Percentiles rank a stretch among this genome's conserved stretches.
These are phyloP conservation scores for Eurystomus glaucurus DNA, from an alignment of 2,797 vertebrate species.

Conservation along the genomic window DNA sequence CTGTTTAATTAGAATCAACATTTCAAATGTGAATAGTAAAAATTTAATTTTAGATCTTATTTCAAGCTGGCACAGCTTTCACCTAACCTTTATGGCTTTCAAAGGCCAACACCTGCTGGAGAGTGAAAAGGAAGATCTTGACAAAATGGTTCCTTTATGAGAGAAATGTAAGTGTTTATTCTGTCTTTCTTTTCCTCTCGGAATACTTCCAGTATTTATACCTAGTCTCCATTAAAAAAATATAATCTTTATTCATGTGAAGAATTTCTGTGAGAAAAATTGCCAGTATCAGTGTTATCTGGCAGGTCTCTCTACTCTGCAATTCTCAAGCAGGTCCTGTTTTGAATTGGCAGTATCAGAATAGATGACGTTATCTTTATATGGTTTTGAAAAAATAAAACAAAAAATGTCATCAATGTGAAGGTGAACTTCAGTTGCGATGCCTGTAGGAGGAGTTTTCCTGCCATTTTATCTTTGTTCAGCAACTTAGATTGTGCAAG, in stretches of 20 bases:
- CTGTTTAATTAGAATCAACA: background rate
- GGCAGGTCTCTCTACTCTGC: slow-evolving; percentile 59
- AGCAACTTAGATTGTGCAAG: slow-evolving; percentile 48
- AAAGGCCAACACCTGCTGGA: background rate
- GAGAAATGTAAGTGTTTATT: background rate
- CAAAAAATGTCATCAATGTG: slow-evolving; percentile 54
- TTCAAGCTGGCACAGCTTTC: background rate
- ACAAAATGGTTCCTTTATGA: background rate
- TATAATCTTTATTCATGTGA: slow-evolving; percentile 67
- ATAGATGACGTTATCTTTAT: slow-evolving; percentile 71
- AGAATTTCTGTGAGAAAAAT: slow-evolving; percentile 58
- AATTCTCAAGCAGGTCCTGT: slow-evolving; percentile 54
- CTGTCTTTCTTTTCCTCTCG: background rate
- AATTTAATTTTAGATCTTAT: background rate
- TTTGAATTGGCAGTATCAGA: slow-evolving; percentile 72
- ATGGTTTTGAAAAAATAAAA: slow-evolving; percentile 51
- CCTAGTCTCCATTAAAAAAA: background rate
- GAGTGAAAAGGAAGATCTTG: background rate
- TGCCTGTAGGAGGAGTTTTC: slow-evolving; percentile 70
- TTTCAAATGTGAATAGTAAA: background rate
- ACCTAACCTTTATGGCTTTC: background rate
- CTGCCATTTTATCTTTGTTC: slow-evolving; percentile 72
- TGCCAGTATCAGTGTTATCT: slow-evolving; percentile 65
- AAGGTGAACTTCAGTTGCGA: slow-evolving; percentile 72
- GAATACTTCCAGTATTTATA: background rate